Base-by-base conservation (phyloP, 1,140 invertebrate genomes). In the Caenorhabditis elegans region DNA sequence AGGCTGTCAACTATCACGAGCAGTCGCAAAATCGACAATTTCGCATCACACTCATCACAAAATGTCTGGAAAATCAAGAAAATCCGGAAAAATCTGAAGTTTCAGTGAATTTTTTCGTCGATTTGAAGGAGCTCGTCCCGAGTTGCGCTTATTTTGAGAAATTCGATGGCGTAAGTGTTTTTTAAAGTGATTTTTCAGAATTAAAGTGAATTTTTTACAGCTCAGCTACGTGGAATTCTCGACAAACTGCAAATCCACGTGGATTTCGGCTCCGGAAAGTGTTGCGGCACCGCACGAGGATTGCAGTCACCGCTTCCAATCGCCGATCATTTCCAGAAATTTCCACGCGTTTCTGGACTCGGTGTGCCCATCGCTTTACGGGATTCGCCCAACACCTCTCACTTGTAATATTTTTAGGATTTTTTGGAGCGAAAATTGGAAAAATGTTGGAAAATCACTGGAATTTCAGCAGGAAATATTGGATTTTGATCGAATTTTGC, bases 311-410 rank as follows among this genome's bases (percentile, higher is more conserved):
- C 2, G 22, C 17, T 70, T 39, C 60, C 11, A 13, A 11, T n/a
- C 60, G 13, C 6, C 60, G 6, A 43, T 70, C 19, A 39, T 6
- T 39, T n/a, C 60, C 3, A 4, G 3, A 6, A 13, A 39, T 10
- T 70, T 70, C 28, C 60, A 70, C 22, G 60, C 60, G 3, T 70
- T 70, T 43, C 19, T 70, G n/a, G 60, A 70, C 6, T 70, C 60
- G 13, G 4, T 22, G 17, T 70, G 60, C n/a, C 60, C 60, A 19
- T 70, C 60, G 3, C 60, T 39, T 22, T 70, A 70, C n/a, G 60
- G 60, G 43, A 70, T 70, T 70, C 60, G 60, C n/a, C 60, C 60
- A 11, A 34, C 60, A 8, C 60, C 60, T 22, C 15, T 70, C 60
- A 70, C 60, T 39, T 19, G 60, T 70, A 22, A 17, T 19, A 10